Evolutionary conservation across 2,113 vertebrate species (phyloP), one percentile per base, ranked within the genome.

Genomic region (Myiagra hebetior): DNA sequence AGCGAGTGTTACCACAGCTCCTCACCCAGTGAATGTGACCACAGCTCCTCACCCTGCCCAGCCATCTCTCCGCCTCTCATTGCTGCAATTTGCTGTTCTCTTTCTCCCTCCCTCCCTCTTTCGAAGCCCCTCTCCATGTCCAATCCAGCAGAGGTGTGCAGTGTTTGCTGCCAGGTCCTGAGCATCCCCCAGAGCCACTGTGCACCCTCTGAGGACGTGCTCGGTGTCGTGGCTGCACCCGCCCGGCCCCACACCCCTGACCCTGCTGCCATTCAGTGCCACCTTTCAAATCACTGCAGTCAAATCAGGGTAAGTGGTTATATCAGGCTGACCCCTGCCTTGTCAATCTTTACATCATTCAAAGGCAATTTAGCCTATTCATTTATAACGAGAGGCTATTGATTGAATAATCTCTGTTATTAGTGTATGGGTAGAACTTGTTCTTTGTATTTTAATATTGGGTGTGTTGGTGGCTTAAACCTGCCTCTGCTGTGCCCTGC

Each of bases 361-460:
- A 50, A 91, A 91, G 52, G 60, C 62, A 93, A 92, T 92, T 87
- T 63, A 95, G 63, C 68, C 91, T 79, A 42, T 88, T 95, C 81
- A 75, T 84, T 93, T 91, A 84, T 93, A 90, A 93, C 23, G 27
- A 93, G 92, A 49, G 59, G 72, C 50, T 89, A 95, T 92, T 90
- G 95, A 95, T 93, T 91, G 87, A 81, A 92, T 95, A 90, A 95
- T 95, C 81, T 79, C 82, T 31, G 44, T 85, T 91, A 75, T 93
- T 94, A 92, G 77, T 5, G 1, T 42, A 56, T 15, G 52, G 73
- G 39, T 70, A 81, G 88, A 63, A 65, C 39, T 74, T 42, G 42
- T 26, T 50, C 75, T 79, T 70, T 60, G 82, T 77, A 80, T 95
- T 85, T 93, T 91, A 81, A 68, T 63, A 44, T 41, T 82, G 64